A percentile compares a stretch with the other conserved stretches of the same genome.
phyloP scores from a whole-genome alignment of 2,797 vertebrate species.

The Odontamblyopus rebecca region DNA sequence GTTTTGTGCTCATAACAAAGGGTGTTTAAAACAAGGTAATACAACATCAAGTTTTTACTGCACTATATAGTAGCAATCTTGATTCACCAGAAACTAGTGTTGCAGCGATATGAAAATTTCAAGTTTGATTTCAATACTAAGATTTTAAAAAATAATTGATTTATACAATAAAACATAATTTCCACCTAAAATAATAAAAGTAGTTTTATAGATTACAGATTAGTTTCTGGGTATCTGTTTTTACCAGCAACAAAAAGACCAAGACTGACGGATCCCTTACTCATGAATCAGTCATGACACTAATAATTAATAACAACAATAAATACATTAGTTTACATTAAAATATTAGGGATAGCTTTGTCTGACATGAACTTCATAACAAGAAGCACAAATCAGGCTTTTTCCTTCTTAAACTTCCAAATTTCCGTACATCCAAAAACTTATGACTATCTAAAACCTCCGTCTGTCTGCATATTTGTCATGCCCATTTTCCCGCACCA shows the following conservation, averaged over 20 bases:
- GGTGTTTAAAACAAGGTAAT: neutral
- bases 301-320: too few relatives aligned
- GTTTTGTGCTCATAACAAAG: too few relatives aligned
- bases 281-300: too few relatives aligned
- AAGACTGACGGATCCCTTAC: too few relatives aligned
- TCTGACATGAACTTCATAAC: neutral
- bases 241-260: neutral
- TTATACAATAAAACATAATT: too few relatives aligned
- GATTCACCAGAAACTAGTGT: too few relatives aligned
- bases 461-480: slow-evolving; percentile 41
- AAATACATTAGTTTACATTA: too few relatives aligned
- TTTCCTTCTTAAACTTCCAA: slow-evolving; percentile 20
- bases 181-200: too few relatives aligned
- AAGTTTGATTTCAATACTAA: too few relatives aligned
- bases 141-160: too few relatives aligned
- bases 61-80: neutral
- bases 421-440: slow-evolving; percentile 29
- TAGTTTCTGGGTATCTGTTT: neutral
- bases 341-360: neutral
- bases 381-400: slow-evolving; percentile 13
- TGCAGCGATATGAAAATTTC: too few relatives aligned
- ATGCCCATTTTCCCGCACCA: slow-evolving; percentile 41
- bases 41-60: neutral
- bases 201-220: neutral
- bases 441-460: slow-evolving; percentile 35